These are phyloP conservation scores for Acheta domesticus DNA, from an alignment of 2,888 invertebrate genomes.

Conservation along the genomic window DNA sequence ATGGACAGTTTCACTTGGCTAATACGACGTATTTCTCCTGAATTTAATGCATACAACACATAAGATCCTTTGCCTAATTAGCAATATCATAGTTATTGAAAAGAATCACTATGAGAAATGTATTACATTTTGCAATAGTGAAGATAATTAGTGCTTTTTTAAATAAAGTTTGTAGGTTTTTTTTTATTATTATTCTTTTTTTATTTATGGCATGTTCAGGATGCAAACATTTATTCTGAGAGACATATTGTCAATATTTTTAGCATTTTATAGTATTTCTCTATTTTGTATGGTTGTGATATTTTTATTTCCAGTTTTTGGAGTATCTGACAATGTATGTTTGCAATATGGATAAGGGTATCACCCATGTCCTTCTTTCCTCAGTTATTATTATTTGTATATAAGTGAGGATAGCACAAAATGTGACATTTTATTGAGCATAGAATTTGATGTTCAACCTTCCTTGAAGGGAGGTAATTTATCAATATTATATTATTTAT, in stretches of 20 bases:
- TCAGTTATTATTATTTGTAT: slow-evolving; percentile 34
- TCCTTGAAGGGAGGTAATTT: slow-evolving; percentile 30
- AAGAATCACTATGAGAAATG: too few species aligned
- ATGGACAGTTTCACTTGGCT: too few species aligned
- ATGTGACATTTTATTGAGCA: slow-evolving; percentile 31
- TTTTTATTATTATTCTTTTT: too few species aligned
- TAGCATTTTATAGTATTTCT: slow-evolving; percentile 34
- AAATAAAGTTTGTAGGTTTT: too few species aligned
- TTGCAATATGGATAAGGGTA: slow-evolving; percentile 19
- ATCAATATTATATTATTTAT: slow-evolving; percentile 39
- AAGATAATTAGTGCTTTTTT: too few species aligned
- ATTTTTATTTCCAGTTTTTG: slow-evolving; percentile 34
- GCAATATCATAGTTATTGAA: too few species aligned
- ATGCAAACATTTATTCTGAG: too few species aligned
- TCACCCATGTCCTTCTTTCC: slow-evolving; percentile 38
- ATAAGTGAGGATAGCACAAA: slow-evolving; percentile 33
- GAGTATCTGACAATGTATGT: slow-evolving; percentile 28
- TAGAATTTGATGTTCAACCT: slow-evolving; percentile 40
- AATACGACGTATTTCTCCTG: too few species aligned
- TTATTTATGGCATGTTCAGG: too few species aligned
- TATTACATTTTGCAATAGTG: too few species aligned
- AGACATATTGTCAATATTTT: not conserved
- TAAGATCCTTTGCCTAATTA: too few species aligned
- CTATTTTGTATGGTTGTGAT: slow-evolving; percentile 37
- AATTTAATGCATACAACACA: too few species aligned